A percentile compares a stretch with the other conserved stretches of the same genome.
phyloP scores from a whole-genome alignment of 2,888 invertebrate species.

The Crioceris asparagi region DNA sequence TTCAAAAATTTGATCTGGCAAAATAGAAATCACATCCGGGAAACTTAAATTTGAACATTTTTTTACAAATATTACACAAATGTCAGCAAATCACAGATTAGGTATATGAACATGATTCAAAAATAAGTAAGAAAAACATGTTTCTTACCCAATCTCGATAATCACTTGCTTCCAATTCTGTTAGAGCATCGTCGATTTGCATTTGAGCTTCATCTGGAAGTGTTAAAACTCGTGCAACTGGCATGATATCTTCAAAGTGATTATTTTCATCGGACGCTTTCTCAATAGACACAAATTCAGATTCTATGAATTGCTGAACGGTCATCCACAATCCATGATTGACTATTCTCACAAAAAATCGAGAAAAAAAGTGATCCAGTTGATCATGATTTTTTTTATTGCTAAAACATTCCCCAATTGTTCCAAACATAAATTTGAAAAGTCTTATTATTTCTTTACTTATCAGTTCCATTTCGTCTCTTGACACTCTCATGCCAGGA shows the following conservation, averaged over 20 bases:
- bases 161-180: slow-evolving; percentile 84
- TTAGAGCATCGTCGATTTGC: slow-evolving; percentile 77
- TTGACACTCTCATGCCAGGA: slow-evolving; percentile 46
- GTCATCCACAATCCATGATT: slow-evolving; percentile 32
- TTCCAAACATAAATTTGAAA: slow-evolving; percentile 51
- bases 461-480: slow-evolving; percentile 41
- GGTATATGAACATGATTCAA: too few species aligned
- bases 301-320: slow-evolving; percentile 27
- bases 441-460: slow-evolving; percentile 41
- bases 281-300: slow-evolving; percentile 10
- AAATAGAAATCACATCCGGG: too few species aligned
- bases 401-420: slow-evolving; percentile 44
- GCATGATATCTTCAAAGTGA: slow-evolving; percentile 53
- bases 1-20: too few species aligned
- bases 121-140: too few species aligned
- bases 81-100: too few species aligned
- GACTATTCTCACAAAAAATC: slow-evolving; percentile 46
- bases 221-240: slow-evolving; percentile 53
- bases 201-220: slow-evolving; percentile 67
- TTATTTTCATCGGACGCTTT: slow-evolving; percentile 8
- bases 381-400: slow-evolving; percentile 42
- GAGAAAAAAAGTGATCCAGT: slow-evolving; percentile 56
- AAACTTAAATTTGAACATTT: too few species aligned
- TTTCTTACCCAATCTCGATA: slow-evolving; percentile 78
- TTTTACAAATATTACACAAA: too few species aligned